phyloP scores from a whole-genome alignment of 2,797 vertebrate species.

The Hemitrygon akajei region DNA sequence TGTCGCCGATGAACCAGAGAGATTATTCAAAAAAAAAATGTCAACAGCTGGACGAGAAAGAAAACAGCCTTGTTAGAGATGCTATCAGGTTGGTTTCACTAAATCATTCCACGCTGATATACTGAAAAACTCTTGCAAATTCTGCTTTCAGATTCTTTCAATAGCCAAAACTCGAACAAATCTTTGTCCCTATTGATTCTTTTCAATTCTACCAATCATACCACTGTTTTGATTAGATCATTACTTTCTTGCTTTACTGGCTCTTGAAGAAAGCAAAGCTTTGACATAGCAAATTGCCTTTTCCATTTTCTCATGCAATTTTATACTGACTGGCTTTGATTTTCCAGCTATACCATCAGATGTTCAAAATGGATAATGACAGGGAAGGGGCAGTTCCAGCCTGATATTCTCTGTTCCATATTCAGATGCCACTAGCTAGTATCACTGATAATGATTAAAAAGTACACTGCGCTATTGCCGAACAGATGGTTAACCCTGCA shows the following conservation, averaged over 20 bases:
- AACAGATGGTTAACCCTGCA: background rate
- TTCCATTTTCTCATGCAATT: constrained; percentile 4
- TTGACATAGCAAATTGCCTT: constrained; percentile 3
- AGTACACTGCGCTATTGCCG: background rate
- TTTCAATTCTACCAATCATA: constrained; percentile 13
- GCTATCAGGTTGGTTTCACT: background rate
- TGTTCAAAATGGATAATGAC: background rate
- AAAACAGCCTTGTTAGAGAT: background rate
- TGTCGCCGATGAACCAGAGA: background rate
- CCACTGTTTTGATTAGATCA: background rate
- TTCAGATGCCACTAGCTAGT: background rate
- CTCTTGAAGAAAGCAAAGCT: background rate
- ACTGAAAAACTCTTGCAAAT: background rate
- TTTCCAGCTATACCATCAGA: background rate
- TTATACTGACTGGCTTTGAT: background rate
- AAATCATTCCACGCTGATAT: background rate
- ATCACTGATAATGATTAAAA: background rate
- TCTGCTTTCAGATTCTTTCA: background rate
- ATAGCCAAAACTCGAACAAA: background rate
- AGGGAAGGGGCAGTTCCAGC: too few relatives aligned
- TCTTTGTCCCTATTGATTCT: background rate
- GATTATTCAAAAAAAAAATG: background rate
- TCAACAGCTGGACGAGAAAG: background rate
- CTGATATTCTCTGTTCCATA: background rate
- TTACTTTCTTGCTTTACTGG: background rate